These are phyloP conservation scores for Phoenicopterus ruber DNA, from an alignment of 2,113 vertebrate species.

Conservation along the genomic window DNA sequence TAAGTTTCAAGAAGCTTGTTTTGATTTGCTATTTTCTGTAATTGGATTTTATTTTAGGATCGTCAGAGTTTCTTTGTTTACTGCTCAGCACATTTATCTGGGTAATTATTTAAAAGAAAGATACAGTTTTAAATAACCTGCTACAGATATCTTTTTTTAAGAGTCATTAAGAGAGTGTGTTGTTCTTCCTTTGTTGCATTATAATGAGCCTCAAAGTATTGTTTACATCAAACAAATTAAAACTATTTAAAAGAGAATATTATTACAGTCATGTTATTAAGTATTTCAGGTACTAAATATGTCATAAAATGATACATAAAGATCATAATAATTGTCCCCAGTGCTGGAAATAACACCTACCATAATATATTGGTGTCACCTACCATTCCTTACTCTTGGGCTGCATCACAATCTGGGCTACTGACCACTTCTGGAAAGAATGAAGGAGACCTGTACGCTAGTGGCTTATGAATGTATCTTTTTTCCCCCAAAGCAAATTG, in stretches of 20 bases:
- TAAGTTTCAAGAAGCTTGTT: not conserved
- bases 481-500: not conserved
- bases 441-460: not conserved
- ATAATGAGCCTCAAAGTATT: not conserved
- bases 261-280: not conserved
- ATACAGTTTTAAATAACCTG: not conserved
- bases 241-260: not conserved
- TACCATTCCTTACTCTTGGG: not conserved
- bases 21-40: not conserved
- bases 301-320: not conserved
- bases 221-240: slow-evolving; percentile 3
- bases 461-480: not conserved
- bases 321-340: not conserved
- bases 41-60: not conserved
- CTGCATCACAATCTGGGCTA: not conserved
- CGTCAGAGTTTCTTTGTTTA: not conserved
- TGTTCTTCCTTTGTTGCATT: not conserved
- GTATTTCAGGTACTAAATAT: not conserved
- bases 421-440: not conserved
- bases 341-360: not conserved
- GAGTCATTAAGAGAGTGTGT: not conserved
- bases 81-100: not conserved
- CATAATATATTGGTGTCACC: not conserved
- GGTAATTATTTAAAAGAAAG: not conserved
- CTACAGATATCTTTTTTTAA: not conserved